phyloP scores from a whole-genome alignment of 2,113 vertebrate species.

The Thunnus maccoyii region DNA sequence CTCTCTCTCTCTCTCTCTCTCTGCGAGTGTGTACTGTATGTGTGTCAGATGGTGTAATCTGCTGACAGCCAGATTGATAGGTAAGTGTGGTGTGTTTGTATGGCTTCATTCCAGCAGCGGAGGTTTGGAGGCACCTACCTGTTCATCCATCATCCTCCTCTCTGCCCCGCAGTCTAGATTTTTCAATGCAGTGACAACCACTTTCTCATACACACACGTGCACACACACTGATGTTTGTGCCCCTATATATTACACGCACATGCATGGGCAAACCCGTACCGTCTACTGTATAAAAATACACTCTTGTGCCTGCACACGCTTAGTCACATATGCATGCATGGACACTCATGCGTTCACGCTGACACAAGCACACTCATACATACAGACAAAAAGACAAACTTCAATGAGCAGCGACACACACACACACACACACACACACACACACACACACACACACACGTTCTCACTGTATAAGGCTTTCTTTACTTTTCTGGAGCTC shows the following conservation, averaged over 20 bases:
- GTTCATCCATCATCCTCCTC: slow-evolving; percentile 70
- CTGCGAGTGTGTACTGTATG: slow-evolving; percentile 5
- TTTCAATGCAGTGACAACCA: slow-evolving; percentile 41
- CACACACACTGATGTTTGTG: neutral
- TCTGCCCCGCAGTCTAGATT: slow-evolving; percentile 38
- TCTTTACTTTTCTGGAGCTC: neutral
- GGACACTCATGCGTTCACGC: neutral
- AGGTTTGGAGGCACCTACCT: slow-evolving; percentile 65
- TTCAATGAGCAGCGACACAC: slow-evolving; percentile 12
- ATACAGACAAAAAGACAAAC: slow-evolving; percentile 7
- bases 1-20: neutral
- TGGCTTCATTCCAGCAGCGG: slow-evolving; percentile 63
- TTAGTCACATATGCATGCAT: slow-evolving; percentile 9
- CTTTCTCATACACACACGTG: neutral
- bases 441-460: neutral
- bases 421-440: neutral
- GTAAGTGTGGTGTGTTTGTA: slow-evolving; percentile 55
- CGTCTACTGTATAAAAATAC: slow-evolving; percentile 4
- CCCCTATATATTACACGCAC: slow-evolving; percentile 9
- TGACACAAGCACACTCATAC: slow-evolving; percentile 20
- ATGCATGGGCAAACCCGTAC: neutral
- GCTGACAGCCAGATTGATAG: slow-evolving; percentile 69
- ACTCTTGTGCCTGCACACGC: slow-evolving; percentile 11
- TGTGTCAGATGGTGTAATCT: slow-evolving; percentile 47
- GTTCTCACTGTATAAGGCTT: neutral